Evolutionary conservation across 2,113 vertebrate genomes (phyloP), one percentile per base, ranked within the genome.

Genomic region (Corythornis vintsioides): DNA sequence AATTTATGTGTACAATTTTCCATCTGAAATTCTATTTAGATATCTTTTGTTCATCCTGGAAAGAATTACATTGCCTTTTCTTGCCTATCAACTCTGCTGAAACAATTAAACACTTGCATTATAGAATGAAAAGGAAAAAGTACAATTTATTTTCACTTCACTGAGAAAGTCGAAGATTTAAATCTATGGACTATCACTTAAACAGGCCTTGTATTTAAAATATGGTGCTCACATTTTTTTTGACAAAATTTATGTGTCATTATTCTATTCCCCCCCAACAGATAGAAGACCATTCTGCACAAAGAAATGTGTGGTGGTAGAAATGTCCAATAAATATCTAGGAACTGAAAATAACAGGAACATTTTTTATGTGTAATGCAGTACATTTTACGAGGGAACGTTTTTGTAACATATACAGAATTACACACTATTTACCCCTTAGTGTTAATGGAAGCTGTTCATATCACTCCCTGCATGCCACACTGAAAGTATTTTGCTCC

Each of bases 271-370:
- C 22, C 22, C 60, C 40, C 80, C 76, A 95, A 66, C 50, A 84
- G 75, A 91, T 22, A 83, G 77, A 92, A 96, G n/a, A 91, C 18
- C 20, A 50, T 83, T 95, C 81, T 21, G 38, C 40, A 86, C 28
- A 92, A 82, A 89, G 69, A 65, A 96, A 92, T 92, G n/a, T 21
- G 71, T 94, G 33, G 35, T 59, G 61, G 29, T 83, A 92, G 65
- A 79, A 96, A 94, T 48, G 55, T 53, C 70, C 55, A 91, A 92
- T 96, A 94, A 97, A 90, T 95, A 94, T 79, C 78, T 48, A 47
- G 56, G 43, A 92, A 88, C 76, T 42, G 65, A 94, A 93, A 92
- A 83, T 40, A 66, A 33, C 11, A 92, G 56, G 61, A 88, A 43
- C 21, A 82, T 81, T 92, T 96, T 93, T 96, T 80, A 93, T 92